Conservation (phyloP, 2,888 invertebrate species). For the Torymus auratus region DNA sequence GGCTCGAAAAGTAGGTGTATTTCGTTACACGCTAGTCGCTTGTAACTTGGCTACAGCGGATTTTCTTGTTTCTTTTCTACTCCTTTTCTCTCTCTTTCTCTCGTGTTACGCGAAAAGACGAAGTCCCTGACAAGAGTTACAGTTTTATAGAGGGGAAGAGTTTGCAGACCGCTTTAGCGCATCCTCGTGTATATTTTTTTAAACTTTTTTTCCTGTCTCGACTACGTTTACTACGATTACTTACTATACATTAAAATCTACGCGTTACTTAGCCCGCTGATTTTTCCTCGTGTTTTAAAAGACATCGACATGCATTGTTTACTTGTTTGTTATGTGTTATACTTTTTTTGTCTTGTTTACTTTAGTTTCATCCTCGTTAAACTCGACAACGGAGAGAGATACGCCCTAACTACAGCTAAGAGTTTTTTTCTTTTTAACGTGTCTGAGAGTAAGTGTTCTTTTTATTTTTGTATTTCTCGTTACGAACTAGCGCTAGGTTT, state of each 20-base stretch:
- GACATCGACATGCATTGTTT: slow-evolving; percentile 66
- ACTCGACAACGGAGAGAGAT: slow-evolving; percentile 53
- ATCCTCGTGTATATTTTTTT: not conserved
- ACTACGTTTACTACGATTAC: slow-evolving; percentile 15
- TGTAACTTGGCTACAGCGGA: not conserved
- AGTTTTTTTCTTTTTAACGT: slow-evolving; percentile 28
- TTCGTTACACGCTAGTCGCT: not conserved
- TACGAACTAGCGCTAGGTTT: slow-evolving; percentile 52
- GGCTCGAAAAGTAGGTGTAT: slow-evolving; percentile 14
- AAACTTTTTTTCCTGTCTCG: not conserved
- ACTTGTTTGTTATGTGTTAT: slow-evolving; percentile 6
- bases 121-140: slow-evolving; percentile 13
- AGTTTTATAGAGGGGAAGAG: not conserved
- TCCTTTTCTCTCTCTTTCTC: not conserved
- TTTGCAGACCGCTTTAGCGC: slow-evolving; percentile 20
- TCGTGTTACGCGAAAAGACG: slow-evolving; percentile 7
- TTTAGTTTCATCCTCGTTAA: slow-evolving; percentile 51
- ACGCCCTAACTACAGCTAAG: slow-evolving; percentile 63
- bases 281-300: slow-evolving; percentile 28
- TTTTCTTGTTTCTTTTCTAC: not conserved
- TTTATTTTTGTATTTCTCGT: too few relatives aligned
- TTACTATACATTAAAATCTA: slow-evolving; percentile 55
- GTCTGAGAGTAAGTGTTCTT: slow-evolving; percentile 33
- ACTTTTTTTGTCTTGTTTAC: slow-evolving; percentile 51
- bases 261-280: slow-evolving; percentile 62